Percentiles rank a stretch among this genome's conserved stretches.
These are phyloP conservation scores for Chroicocephalus ridibundus DNA, from an alignment of 2,113 vertebrate genomes.

Conservation along the genomic window DNA sequence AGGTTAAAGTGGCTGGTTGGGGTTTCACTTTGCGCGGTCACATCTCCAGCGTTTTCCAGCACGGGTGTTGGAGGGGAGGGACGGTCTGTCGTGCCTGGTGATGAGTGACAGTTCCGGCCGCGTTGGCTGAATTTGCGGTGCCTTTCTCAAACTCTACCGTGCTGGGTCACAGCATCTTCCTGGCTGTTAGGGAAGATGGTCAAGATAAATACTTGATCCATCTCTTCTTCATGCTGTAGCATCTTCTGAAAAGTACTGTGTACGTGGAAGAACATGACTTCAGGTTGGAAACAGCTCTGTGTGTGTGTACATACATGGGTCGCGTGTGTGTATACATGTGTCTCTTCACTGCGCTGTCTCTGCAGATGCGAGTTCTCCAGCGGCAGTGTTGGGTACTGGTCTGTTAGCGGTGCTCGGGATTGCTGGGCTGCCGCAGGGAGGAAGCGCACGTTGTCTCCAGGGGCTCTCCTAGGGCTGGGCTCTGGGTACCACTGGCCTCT, in stretches of 20 bases:
- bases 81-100: not conserved
- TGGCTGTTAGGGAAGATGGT: not conserved
- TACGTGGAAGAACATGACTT: accelerated
- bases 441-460: accelerated
- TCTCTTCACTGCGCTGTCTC: not conserved
- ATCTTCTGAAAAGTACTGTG: not conserved
- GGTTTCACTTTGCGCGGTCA: not conserved
- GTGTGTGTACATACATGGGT: not conserved
- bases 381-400: accelerated
- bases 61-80: not conserved
- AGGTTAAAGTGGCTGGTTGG: not conserved
- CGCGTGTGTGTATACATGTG: not conserved
- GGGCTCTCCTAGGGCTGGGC: not conserved
- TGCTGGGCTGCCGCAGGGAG: not conserved
- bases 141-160: accelerated
- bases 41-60: not conserved
- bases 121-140: not conserved
- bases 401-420: not conserved
- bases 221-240: not conserved
- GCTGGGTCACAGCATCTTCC: not conserved
- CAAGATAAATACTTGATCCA: not conserved
- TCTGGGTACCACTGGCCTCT: not conserved
- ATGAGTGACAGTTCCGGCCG: accelerated
- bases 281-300: accelerated
- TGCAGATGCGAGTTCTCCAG: accelerated